Percentiles rank a stretch among this genome's conserved stretches.
phyloP scores from a whole-genome alignment of 1,140 invertebrate genomes.

The Drusus annulatus region DNA sequence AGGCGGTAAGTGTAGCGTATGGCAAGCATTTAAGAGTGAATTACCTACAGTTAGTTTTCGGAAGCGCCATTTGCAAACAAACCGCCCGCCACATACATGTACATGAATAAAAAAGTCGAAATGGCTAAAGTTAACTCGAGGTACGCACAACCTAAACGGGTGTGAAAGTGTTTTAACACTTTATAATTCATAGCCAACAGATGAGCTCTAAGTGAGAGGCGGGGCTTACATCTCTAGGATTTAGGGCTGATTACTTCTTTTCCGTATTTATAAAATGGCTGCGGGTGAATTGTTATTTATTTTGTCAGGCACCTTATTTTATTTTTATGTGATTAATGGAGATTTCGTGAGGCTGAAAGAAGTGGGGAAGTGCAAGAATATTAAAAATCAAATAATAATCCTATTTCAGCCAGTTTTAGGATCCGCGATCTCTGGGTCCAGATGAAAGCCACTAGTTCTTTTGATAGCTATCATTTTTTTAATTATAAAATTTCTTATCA shows the following conservation, averaged over 20 bases:
- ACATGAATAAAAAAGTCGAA: conserved; percentile 27
- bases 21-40: background rate
- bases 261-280: background rate
- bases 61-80: background rate
- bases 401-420: no score
- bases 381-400: no score
- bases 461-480: no score
- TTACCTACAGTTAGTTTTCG: background rate
- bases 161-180: conserved; percentile 55
- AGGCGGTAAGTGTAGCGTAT: background rate
- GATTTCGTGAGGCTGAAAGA: no score
- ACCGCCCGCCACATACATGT: background rate
- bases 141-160: conserved; percentile 39
- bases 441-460: no score
- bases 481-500: no score
- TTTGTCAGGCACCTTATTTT: no score
- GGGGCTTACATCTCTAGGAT: conserved; percentile 26
- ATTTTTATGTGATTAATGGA: no score
- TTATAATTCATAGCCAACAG: conserved; percentile 58
- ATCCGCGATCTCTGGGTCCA: no score
- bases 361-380: no score
- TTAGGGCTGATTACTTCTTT: conserved; percentile 1
- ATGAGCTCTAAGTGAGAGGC: conserved; percentile 57
- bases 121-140: conserved; percentile 24
- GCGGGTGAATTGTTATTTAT: no score